A percentile compares a stretch with the other conserved stretches of the same genome.
Evolutionary conservation across 2,888 invertebrate species (phyloP).

Genomic region (Camponotus fellah): DNA sequence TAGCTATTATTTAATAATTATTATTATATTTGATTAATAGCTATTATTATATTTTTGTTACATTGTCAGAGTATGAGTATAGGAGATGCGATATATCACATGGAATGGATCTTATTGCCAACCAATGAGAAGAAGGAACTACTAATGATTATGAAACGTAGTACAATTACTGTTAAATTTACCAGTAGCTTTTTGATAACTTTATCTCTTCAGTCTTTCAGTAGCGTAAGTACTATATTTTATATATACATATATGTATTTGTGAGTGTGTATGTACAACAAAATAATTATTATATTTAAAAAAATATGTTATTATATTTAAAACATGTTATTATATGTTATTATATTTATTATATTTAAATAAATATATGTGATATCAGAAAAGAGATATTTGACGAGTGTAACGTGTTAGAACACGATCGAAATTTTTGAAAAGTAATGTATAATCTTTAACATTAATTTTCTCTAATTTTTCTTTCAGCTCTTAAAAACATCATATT

Average conservation of each 20-base stretch:
- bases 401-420: background rate
- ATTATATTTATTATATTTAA: too few relatives aligned
- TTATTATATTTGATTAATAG: too few relatives aligned
- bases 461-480: background rate
- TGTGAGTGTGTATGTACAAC: too few relatives aligned
- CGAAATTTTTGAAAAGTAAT: background rate
- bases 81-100: background rate
- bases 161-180: slow-evolving; percentile 57
- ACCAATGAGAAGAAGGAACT: slow-evolving; percentile 52
- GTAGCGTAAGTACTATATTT: slow-evolving; percentile 50
- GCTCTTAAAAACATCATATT: slow-evolving; percentile 30
- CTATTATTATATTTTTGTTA: background rate
- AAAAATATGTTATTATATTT: too few relatives aligned
- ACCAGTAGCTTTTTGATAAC: slow-evolving; percentile 62
- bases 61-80: background rate
- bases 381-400: too few relatives aligned
- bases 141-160: slow-evolving; percentile 63
- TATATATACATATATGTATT: background rate
- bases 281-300: too few relatives aligned
- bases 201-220: slow-evolving; percentile 59
- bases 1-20: too few relatives aligned
- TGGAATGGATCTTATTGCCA: slow-evolving; percentile 21
- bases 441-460: slow-evolving; percentile 4
- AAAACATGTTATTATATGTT: too few relatives aligned
- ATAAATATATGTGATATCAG: too few relatives aligned